Evolutionary conservation across 2,797 vertebrate genomes (phyloP), one percentile per base, ranked within the genome.

Genomic region (Halcyon smyrnensis): DNA sequence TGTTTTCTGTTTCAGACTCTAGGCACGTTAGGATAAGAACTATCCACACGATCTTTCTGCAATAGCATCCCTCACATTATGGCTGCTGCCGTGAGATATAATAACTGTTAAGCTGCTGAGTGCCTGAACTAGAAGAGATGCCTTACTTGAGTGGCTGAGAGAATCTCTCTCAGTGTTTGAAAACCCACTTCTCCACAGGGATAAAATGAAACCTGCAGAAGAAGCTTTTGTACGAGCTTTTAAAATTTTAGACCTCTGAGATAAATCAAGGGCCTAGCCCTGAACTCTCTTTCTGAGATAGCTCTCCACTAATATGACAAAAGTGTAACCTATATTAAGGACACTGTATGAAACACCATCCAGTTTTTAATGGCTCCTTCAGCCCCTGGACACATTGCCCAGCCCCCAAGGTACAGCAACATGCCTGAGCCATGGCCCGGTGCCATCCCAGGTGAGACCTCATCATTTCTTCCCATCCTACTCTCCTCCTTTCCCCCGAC

Each of bases 341-440:
- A 51, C 60, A 39, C 1, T 0, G 3, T 84, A 62, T 37, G 9
- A 92, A 95, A 70, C 11, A 2, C 4, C 16, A 8, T n/a, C 19
- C 27, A 28, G 36, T 54, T 88, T 90, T 77, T 37, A 87, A 76
- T 20, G 56, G 12, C 14, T 77, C 11, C 19, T 53, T 79, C 43
- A 54, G 6, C 18, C 23, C n/a, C 27, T 1, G 0, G 15, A 28
- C 77, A 16, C 30, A 76, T 48, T 0, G 0, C 28, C 11, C 39
- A 30, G 14, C 28, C 4, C 13, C 6, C 16, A 28, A 28, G 11
- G 5, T 39, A 41, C 19, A n/a, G 8, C 8, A 56, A 14, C 1
- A 0, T 25, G 24, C 34, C 30, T 3, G 3, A 6, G 4, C 16
- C 2, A 2, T 48, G 28, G 41, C 7, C 34, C 3, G 0, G 13